Percentiles rank a stretch among this genome's conserved stretches.
These are phyloP conservation scores for Schizotus pectinicornis DNA, from an alignment of 2,888 invertebrate species.

Conservation along the genomic window DNA sequence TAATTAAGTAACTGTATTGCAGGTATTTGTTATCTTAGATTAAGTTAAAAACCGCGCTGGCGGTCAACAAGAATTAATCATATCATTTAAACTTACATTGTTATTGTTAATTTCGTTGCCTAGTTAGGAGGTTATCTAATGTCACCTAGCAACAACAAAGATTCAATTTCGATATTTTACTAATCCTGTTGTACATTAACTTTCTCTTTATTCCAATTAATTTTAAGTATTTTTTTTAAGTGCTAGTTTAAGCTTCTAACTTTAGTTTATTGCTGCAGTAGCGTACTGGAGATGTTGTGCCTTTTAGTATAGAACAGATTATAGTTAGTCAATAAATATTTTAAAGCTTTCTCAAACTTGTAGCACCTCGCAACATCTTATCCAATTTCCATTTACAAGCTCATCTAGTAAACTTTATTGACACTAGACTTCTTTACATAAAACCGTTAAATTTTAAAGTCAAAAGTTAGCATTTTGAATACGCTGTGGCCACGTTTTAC, in stretches of 20 bases:
- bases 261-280: slow-evolving; percentile 28
- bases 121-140: slow-evolving; percentile 27
- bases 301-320: slow-evolving; percentile 35
- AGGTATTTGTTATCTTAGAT: slow-evolving; percentile 33
- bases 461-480: too few relatives aligned
- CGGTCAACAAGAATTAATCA: slow-evolving; percentile 56
- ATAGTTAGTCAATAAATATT: neutral
- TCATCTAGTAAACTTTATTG: too few relatives aligned
- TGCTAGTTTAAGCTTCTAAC: neutral
- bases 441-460: too few relatives aligned
- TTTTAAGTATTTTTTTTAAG: slow-evolving; percentile 2
- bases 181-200: slow-evolving; percentile 27
- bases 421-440: too few relatives aligned
- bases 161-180: slow-evolving; percentile 8
- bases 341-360: neutral
- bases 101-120: slow-evolving; percentile 33
- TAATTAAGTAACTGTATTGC: slow-evolving; percentile 26
- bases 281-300: slow-evolving; percentile 53
- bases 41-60: slow-evolving; percentile 35
- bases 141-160: slow-evolving; percentile 12
- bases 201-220: slow-evolving; percentile 7
- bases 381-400: too few relatives aligned
- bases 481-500: too few relatives aligned
- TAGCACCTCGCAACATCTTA: too few relatives aligned
- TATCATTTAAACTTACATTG: slow-evolving; percentile 51